Evolutionary conservation across 2,888 invertebrate species (phyloP), one percentile per base, ranked within the genome.

Genomic region (Caenorhabditis sp.): DNA sequence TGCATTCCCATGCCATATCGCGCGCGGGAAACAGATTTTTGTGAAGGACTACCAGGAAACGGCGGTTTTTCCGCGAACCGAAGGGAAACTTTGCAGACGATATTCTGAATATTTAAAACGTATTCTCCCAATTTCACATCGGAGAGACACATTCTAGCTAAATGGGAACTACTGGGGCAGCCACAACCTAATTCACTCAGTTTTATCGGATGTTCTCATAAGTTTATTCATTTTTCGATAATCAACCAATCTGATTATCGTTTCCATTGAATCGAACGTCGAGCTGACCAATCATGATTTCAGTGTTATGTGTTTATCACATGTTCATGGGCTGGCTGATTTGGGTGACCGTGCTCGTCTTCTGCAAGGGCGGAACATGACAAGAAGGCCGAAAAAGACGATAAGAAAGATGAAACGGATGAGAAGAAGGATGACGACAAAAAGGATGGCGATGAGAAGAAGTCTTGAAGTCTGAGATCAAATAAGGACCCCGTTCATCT

Each of bases 261-360:
- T 60, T 60, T 60, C 40, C 13, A 60, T 60, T 60, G 2, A 13
- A 24, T 60, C 60, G 60, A 24, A 40, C 60, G 51, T 61, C 61
- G 44, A 61, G 61, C 37, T 61, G 50, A n/a, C 61, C 37, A 61
- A 70, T 11, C 60, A 70, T 70, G 70, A 70, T 70, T 70, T 61
- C 70, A 61, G 51, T 50, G 13, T 24, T 61, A 22, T 61, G 70
- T 61, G 58, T 44, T 37, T 58, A 58, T 40, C 70, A 70, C 61
- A 53, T 70, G 51, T 53, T n/a, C 26, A 69, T 32, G 32, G 5
- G 32, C 8, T 47, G 56, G 32, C 51, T 60, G 28, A 53, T 26
- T 18, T 50, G 64, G 32, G 55, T 53, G 24, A 40, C 51, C 32
- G 32, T 6, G 32, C 32, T 32, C n/a, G n/a, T n/a, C n/a, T n/a